Conservation (phyloP, 2,113 vertebrate genomes). For the Gasterosteus aculeatus region DNA sequence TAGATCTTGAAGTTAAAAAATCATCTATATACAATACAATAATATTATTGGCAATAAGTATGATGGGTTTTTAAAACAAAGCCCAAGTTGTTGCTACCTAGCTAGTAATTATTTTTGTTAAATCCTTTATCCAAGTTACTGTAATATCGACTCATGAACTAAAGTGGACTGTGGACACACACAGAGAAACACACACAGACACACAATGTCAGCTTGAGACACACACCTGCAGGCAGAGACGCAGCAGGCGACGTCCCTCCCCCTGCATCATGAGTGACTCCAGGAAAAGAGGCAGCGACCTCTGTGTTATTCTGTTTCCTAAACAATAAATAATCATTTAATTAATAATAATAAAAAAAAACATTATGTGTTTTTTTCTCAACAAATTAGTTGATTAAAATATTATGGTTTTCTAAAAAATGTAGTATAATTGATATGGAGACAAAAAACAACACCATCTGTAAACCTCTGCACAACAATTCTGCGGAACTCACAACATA, state of each 20-base stretch:
- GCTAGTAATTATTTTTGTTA: not conserved
- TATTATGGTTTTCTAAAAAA: not conserved
- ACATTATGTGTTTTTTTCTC: not conserved
- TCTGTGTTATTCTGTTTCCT: constrained; percentile 87
- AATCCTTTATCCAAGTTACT: not conserved
- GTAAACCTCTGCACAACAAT: not conserved
- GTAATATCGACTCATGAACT: not conserved
- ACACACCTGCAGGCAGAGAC: constrained; percentile 83
- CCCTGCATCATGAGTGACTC: constrained; percentile 69
- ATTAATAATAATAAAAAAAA: constrained; percentile 5
- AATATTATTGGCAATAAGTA: not conserved
- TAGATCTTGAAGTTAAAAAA: not conserved
- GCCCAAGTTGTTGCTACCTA: not conserved
- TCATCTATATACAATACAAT: not conserved
- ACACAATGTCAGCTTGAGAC: not conserved
- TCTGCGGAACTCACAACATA: not conserved
- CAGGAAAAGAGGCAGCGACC: constrained; percentile 80
- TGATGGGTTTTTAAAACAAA: not conserved
- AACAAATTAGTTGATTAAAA: not conserved
- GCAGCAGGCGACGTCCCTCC: constrained; percentile 74
- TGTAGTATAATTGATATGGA: not conserved
- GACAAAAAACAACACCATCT: not conserved
- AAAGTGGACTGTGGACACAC: not conserved
- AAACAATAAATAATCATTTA: not conserved
- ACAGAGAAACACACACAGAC: constrained; percentile 66